phyloP scores from a whole-genome alignment of 2,113 vertebrate species.

The Chelonoidis abingdonii region DNA sequence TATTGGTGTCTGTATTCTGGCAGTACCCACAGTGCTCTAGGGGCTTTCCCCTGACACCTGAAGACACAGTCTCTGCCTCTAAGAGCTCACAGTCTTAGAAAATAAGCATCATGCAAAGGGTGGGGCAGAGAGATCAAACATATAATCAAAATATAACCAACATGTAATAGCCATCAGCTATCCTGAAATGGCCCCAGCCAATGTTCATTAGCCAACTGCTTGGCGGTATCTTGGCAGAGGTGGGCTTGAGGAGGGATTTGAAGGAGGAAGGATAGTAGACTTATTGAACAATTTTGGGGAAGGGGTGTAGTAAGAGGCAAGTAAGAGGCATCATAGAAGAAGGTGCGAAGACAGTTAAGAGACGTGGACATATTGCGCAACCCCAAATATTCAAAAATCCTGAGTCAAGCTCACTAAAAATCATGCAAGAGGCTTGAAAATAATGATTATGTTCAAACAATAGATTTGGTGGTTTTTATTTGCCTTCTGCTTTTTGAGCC shows the following conservation, averaged over 20 bases:
- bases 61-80: background rate
- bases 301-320: background rate
- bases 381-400: background rate
- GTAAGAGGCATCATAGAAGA: background rate
- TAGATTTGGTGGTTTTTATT: background rate
- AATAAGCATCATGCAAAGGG: background rate
- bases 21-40: background rate
- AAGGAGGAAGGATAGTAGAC: too few species aligned
- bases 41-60: background rate
- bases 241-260: rapidly evolving
- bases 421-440: background rate
- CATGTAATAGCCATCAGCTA: background rate
- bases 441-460: background rate
- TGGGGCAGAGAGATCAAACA: background rate
- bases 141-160: background rate
- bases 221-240: background rate
- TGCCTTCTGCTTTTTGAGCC: background rate
- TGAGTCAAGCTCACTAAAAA: too few species aligned
- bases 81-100: background rate
- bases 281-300: background rate
- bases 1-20: background rate
- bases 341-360: background rate
- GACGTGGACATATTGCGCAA: background rate
- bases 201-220: background rate
- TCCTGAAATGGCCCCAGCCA: too few species aligned